Conservation (phyloP, 2,113 vertebrate genomes). For the Lonchura striata region DNA sequence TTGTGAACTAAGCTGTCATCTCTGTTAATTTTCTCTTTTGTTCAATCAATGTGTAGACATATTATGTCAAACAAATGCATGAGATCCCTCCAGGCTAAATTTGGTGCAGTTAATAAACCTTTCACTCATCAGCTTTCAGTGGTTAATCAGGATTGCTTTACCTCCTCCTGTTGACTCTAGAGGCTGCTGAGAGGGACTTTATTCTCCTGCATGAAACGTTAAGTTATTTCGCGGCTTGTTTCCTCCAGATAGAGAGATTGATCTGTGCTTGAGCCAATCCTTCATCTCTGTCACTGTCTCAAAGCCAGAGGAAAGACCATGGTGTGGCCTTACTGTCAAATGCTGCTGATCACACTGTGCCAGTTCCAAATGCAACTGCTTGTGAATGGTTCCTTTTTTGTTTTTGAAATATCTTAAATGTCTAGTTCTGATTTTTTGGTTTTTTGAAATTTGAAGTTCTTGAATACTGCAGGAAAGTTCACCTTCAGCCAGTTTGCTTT, state of each 20-base stretch:
- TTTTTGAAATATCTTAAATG: background rate
- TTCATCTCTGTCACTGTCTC: background rate
- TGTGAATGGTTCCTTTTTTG: background rate
- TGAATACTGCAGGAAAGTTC: background rate
- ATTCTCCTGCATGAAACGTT: background rate
- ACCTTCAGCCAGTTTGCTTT: constrained; percentile 18
- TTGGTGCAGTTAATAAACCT: background rate
- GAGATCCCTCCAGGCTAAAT: background rate
- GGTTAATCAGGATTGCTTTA: background rate
- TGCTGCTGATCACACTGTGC: background rate
- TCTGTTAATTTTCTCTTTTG: background rate
- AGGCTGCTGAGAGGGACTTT: background rate
- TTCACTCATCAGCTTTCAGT: background rate
- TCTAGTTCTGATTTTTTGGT: background rate
- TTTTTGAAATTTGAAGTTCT: background rate
- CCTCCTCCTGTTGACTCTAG: background rate
- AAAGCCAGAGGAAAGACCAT: background rate
- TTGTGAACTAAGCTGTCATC: background rate
- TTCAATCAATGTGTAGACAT: background rate
- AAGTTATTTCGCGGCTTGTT: background rate
- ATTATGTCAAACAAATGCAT: background rate
- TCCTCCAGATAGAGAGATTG: background rate
- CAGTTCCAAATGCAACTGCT: background rate
- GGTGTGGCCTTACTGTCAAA: background rate
- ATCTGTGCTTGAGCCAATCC: background rate